Evolutionary conservation across 2,113 vertebrate genomes (phyloP), one percentile per base, ranked within the genome.

Genomic region (Ranitomeya imitator): DNA sequence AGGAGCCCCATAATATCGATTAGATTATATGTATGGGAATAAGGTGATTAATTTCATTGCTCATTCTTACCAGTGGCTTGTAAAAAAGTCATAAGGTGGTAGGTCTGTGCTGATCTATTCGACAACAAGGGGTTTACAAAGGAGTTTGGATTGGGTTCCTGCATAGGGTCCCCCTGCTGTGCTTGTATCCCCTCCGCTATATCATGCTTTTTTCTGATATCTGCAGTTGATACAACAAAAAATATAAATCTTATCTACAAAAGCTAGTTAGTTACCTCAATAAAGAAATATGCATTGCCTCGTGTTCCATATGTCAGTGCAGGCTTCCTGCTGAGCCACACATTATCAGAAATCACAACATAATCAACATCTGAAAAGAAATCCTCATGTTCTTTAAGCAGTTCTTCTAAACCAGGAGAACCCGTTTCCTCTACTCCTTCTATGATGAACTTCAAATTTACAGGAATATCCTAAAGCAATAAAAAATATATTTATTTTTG

Each of bases 401-500:
- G 59, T 18, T 93, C 92, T 79, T 94, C 92, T 83, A 97, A 89
- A 1, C 92, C 94, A 76, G 90, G 63, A n/a, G 96, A 96, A 2
- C 95, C 95, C 1, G 91, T 93, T 91, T 97, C 95, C 82, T 96
- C 95, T 94, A 95, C 94, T 19, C 95, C 96, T 92, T 97, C 96
- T 37, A 96, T 92, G 86, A 96, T 60, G 90, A 96, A 93, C 85
- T 95, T 95, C 87, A 96, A 23, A 79, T 97, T 96, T 89, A 96
- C 93, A 2, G 96, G 95, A 52, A 94, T 81, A 59, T 93, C 93
- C 96, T 96, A 89, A 54, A 31, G n/a, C 14, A 21, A 73, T 60
- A 60, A 71, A 74, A 69, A 52, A 83, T 8, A 73, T 14, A 19
- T n/a, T 57, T 31, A 60, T 59, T 26, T 52, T 0, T 26, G 16